Conservation (phyloP, 2,113 vertebrate genomes). For the Neolamprologus kungweensis region DNA sequence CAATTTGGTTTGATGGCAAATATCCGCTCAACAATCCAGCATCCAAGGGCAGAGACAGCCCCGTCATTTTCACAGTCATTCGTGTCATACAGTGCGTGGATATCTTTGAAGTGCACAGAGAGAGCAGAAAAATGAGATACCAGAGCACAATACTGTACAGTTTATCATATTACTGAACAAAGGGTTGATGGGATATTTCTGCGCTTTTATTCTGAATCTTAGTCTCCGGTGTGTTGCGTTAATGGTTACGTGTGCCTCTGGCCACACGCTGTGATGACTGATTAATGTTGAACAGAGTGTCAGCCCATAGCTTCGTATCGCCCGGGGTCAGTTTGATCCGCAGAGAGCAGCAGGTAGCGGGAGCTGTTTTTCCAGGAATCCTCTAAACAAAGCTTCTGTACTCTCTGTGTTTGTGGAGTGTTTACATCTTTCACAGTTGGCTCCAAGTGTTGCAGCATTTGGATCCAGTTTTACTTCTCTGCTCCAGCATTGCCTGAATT, state of each 20-base stretch:
- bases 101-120: not conserved
- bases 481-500: not conserved
- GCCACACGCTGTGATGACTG: constrained; percentile 13
- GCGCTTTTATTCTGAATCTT: not conserved
- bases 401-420: not conserved
- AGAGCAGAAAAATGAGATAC: not conserved
- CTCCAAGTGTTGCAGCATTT: not conserved
- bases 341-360: not conserved
- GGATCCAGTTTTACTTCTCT: not conserved
- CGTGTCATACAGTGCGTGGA: not conserved
- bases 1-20: not conserved
- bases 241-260: not conserved
- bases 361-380: not conserved
- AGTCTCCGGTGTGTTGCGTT: not conserved
- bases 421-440: not conserved
- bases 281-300: constrained; percentile 29
- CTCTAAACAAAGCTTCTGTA: not conserved
- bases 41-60: not conserved
- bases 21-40: not conserved
- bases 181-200: not conserved
- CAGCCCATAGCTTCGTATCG: constrained; percentile 23
- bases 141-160: not conserved
- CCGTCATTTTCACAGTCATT: not conserved
- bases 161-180: not conserved
- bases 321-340: not conserved